phyloP scores from a whole-genome alignment of 2,113 vertebrate species.

The Trinectes maculatus region DNA sequence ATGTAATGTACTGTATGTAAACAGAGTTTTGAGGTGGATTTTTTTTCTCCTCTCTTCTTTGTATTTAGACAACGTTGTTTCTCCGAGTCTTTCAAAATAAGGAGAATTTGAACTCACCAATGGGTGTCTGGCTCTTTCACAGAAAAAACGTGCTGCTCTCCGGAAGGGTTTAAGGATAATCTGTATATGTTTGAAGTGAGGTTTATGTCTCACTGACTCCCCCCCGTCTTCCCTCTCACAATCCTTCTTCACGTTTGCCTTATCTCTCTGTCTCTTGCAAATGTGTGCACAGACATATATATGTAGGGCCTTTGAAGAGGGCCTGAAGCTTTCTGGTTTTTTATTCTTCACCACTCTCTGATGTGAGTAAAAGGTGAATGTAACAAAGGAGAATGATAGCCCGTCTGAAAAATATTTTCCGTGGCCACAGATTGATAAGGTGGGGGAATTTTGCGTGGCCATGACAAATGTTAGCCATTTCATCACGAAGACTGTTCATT shows the following conservation, averaged over 20 bases:
- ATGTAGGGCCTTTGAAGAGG: no score
- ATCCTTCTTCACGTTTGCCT: constrained; percentile 15
- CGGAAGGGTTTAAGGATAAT: constrained; percentile 60
- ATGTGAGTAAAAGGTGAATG: no score
- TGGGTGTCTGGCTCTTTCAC: constrained; percentile 54
- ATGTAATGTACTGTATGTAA: constrained; percentile 6
- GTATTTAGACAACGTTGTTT: constrained; percentile 32
- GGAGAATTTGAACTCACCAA: constrained; percentile 51
- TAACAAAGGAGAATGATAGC: no score
- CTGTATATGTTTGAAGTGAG: constrained; percentile 69
- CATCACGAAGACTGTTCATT: no score
- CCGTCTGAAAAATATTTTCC: no score
- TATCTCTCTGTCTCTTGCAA: background rate
- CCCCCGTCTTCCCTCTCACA: constrained; percentile 32
- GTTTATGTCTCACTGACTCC: constrained; percentile 63
- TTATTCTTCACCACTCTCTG: no score
- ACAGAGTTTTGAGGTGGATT: constrained; percentile 4
- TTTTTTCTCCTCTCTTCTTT: background rate
- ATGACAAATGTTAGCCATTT: no score
- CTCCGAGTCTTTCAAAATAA: constrained; percentile 31
- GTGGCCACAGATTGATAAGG: no score
- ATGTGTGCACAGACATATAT: no score
- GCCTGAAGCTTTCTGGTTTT: no score
- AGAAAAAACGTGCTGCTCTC: constrained; percentile 48
- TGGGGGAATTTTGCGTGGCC: no score